Percentiles rank a stretch among this genome's conserved stretches.
Evolutionary conservation across 2,888 invertebrate genomes (phyloP).

Genomic region (Caenorhabditis imperialis): DNA sequence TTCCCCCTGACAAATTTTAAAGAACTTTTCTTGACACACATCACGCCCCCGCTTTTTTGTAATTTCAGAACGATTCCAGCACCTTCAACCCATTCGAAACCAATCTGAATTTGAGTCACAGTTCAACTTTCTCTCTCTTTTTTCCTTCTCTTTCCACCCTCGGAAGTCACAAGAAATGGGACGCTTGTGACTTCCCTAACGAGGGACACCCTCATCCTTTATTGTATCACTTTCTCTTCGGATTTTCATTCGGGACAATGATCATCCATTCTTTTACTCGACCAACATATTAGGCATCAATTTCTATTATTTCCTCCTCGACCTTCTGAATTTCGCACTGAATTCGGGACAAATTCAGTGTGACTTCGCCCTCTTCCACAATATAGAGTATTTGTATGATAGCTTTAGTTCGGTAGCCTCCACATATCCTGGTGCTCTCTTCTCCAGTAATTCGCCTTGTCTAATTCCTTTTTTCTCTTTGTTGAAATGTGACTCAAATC

Average conservation of each 20-base stretch:
- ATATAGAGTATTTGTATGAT: slow-evolving; percentile 25
- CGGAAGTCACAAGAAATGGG: slow-evolving; percentile 43
- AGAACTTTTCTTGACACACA: neutral
- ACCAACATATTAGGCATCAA: slow-evolving; percentile 52
- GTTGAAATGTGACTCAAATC: slow-evolving; percentile 18
- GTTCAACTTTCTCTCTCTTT: slow-evolving; percentile 18
- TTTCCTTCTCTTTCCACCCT: slow-evolving; percentile 7
- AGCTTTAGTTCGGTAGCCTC: slow-evolving; percentile 43
- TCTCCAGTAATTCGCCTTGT: neutral
- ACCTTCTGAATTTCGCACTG: neutral
- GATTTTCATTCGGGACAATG: slow-evolving; percentile 41
- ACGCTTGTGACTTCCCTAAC: slow-evolving; percentile 27
- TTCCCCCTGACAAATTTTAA: no score
- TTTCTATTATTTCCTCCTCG: slow-evolving; percentile 5
- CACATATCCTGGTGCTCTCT: slow-evolving; percentile 34
- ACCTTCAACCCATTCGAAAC: neutral
- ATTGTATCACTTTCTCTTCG: neutral
- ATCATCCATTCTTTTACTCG: slow-evolving; percentile 5
- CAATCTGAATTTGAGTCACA: slow-evolving; percentile 17
- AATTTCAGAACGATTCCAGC: slow-evolving; percentile 21
- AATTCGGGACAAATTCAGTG: slow-evolving; percentile 39
- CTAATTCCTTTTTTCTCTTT: slow-evolving; percentile 22
- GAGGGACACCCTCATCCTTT: slow-evolving; percentile 11
- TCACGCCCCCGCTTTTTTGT: slow-evolving; percentile 13
- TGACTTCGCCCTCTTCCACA: neutral